A percentile compares a stretch with the other conserved stretches of the same genome.
phyloP scores from a whole-genome alignment of 1,140 invertebrate genomes.

The Idris sp. region DNA sequence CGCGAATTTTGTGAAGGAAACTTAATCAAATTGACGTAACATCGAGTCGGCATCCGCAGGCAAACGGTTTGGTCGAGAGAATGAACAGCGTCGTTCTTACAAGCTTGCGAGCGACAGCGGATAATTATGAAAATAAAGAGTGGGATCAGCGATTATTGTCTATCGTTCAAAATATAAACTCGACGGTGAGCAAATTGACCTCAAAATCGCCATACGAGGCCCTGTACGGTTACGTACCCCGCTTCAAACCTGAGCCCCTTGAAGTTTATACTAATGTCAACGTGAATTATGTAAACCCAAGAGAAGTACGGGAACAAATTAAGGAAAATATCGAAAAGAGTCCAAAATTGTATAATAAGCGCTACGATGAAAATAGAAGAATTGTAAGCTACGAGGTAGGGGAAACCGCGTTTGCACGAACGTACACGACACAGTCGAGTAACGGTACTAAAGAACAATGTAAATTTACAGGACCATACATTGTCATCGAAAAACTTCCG shows the following conservation, averaged over 20 bases:
- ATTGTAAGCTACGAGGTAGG: slow-evolving; percentile 29
- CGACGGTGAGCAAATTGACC: slow-evolving; percentile 20
- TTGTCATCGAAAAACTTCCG: neutral
- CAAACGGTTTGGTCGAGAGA: slow-evolving; percentile 59
- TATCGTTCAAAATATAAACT: slow-evolving; percentile 37
- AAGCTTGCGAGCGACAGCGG: slow-evolving; percentile 9
- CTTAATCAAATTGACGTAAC: slow-evolving; percentile 63
- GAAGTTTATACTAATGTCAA: neutral
- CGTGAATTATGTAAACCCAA: slow-evolving; percentile 2
- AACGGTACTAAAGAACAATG: slow-evolving; percentile 48
- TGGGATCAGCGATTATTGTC: neutral
- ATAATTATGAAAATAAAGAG: neutral
- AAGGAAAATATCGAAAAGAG: slow-evolving; percentile 9
- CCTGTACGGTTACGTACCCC: slow-evolving; percentile 25
- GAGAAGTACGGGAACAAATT: slow-evolving; percentile 7
- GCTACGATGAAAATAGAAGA: slow-evolving; percentile 18
- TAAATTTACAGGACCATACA: slow-evolving; percentile 36
- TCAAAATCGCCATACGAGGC: slow-evolving; percentile 25
- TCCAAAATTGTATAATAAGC: slow-evolving; percentile 26
- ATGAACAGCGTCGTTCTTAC: slow-evolving; percentile 31
- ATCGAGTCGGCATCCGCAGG: slow-evolving; percentile 63
- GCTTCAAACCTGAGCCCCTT: slow-evolving; percentile 6
- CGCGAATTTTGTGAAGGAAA: slow-evolving; percentile 51
- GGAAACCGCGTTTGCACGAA: slow-evolving; percentile 49
- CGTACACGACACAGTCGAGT: slow-evolving; percentile 18